Conservation (phyloP, 2,113 vertebrate species). For the Propithecus coquereli region DNA sequence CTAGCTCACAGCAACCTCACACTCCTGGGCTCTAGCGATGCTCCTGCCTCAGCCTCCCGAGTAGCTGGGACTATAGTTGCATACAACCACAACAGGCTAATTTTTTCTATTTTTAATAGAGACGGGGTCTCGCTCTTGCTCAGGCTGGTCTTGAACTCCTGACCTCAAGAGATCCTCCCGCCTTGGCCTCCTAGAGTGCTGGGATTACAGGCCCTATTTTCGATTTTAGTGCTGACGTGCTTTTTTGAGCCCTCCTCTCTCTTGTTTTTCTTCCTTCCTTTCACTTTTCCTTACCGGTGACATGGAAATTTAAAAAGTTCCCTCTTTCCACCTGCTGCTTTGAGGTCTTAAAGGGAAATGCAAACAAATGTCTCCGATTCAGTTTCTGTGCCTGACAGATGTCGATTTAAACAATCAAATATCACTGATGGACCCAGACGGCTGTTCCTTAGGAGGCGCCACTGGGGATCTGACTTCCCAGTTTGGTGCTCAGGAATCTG, state of each 20-base stretch:
- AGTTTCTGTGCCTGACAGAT: not conserved
- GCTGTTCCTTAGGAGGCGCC: not conserved
- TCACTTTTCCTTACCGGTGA: not conserved
- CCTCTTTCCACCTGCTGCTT: not conserved
- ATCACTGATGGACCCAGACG: not conserved
- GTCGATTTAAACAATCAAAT: not conserved
- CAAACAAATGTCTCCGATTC: not conserved
- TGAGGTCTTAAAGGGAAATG: not conserved
- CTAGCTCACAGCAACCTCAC: too few species aligned
- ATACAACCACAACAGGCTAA: rapidly evolving
- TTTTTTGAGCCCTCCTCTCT: not conserved
- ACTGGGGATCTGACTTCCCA: rapidly evolving
- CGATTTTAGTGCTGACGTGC: not conserved
- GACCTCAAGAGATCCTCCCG: too few species aligned
- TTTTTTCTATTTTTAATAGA: too few species aligned
- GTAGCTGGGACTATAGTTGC: too few species aligned
- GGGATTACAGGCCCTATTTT: not conserved
- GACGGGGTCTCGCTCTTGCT: too few species aligned
- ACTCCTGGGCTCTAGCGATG: too few species aligned
- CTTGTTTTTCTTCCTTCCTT: not conserved
- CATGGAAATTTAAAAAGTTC: not conserved
- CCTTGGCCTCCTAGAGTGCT: too few species aligned
- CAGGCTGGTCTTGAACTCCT: too few species aligned
- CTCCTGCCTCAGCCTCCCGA: too few species aligned
- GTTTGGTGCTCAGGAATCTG: not conserved